Percentiles rank a stretch among this genome's conserved stretches.
Evolutionary conservation across 2,797 vertebrate species (phyloP).

Genomic region (Acipenser transmontanus): DNA sequence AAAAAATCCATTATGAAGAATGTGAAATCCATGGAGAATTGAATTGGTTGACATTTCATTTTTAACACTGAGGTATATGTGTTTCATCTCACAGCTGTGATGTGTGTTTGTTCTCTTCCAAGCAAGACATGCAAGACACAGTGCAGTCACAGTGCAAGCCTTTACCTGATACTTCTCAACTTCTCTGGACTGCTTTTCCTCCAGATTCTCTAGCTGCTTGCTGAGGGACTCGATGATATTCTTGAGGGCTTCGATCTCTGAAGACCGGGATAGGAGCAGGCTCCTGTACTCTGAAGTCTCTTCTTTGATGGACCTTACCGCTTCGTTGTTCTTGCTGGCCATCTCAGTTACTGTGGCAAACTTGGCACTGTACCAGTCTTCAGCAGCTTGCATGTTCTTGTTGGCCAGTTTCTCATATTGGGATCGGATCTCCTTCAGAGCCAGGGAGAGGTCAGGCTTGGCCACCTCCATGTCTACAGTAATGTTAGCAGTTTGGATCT

Average conservation of each 20-base stretch:
- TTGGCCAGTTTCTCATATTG: constrained; percentile 71
- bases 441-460: constrained; percentile 65
- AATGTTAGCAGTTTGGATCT: constrained; percentile 58
- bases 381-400: constrained; percentile 69
- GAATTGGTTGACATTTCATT: neutral
- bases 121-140: neutral
- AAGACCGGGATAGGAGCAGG: constrained; percentile 65
- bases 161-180: constrained; percentile 71
- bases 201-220: constrained; percentile 64
- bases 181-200: constrained; percentile 64
- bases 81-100: neutral
- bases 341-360: constrained; percentile 62
- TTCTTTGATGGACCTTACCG: constrained; percentile 66
- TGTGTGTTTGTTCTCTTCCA: neutral
- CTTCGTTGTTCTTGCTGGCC: constrained; percentile 64
- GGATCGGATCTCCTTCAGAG: constrained; percentile 64
- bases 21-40: too few relatives aligned
- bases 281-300: constrained; percentile 75
- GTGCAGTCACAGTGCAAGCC: too few relatives aligned
- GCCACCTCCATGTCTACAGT: constrained; percentile 60
- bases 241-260: constrained; percentile 70
- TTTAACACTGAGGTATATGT: neutral
- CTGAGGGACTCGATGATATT: constrained; percentile 68
- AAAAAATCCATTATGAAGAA: too few relatives aligned
- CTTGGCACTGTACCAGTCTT: constrained; percentile 72